A percentile compares a stretch with the other conserved stretches of the same genome.
Conservation (phyloP, 2,797 vertebrate genomes). For the Sciaenops ocellatus region DNA sequence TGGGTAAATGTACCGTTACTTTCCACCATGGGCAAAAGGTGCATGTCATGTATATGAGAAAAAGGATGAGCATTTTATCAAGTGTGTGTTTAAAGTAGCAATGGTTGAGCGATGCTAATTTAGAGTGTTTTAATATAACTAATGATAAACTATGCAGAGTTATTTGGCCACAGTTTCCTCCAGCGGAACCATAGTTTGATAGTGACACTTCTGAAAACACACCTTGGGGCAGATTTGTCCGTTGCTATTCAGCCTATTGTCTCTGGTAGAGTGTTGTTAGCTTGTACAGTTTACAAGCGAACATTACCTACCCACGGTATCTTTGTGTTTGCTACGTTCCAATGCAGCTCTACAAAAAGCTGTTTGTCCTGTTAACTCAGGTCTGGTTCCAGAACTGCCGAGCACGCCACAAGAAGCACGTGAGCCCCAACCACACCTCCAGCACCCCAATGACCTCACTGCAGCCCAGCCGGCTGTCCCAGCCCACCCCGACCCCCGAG, state of each 20-base stretch:
- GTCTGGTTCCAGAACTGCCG: conserved; percentile 99
- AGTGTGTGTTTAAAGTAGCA: too few species aligned
- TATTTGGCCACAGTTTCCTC: background rate
- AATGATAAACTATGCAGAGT: background rate
- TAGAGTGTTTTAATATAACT: background rate
- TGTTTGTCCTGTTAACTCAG: conserved; percentile 74
- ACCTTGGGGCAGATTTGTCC: background rate
- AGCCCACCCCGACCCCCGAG: conserved; percentile 88
- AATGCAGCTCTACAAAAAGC: background rate
- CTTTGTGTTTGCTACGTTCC: background rate
- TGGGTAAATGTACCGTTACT: background rate
- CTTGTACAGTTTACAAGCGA: background rate
- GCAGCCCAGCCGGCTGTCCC: conserved; percentile 89
- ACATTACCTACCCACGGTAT: too few species aligned
- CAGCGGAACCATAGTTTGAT: background rate
- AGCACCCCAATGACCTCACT: conserved; percentile 86
- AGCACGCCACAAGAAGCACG: conserved; percentile 97
- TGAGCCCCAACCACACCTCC: conserved; percentile 91
- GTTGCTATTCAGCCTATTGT: background rate
- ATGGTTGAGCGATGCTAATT: background rate
- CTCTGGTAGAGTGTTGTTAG: background rate
- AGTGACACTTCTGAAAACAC: background rate
- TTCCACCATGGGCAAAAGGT: background rate
- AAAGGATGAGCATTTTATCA: too few species aligned
- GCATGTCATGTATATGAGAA: too few species aligned